Conservation (phyloP, 2,113 vertebrate species). For the Potamarius usumacintae region DNA sequence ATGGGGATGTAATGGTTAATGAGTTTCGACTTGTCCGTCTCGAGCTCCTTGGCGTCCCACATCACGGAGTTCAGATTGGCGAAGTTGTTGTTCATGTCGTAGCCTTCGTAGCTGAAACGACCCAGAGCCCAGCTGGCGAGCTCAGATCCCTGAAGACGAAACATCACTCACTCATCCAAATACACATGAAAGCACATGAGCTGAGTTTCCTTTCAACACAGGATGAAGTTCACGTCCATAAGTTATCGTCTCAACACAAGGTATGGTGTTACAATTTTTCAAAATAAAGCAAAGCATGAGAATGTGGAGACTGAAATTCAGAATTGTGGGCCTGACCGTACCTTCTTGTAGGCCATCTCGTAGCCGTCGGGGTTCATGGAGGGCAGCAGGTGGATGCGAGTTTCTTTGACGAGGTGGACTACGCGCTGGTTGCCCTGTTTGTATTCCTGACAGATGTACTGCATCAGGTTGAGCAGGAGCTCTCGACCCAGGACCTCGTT, state of each 20-base stretch:
- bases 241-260: not conserved
- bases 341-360: slow-evolving; percentile 86
- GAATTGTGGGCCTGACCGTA: slow-evolving; percentile 47
- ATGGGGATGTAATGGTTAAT: slow-evolving; percentile 89
- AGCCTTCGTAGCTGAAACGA: slow-evolving; percentile 89
- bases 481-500: slow-evolving; percentile 90
- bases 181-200: not conserved
- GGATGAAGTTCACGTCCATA: not conserved
- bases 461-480: slow-evolving; percentile 87
- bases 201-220: not conserved
- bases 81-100: slow-evolving; percentile 92
- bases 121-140: slow-evolving; percentile 86
- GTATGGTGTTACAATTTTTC: not conserved
- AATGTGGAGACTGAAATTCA: not conserved
- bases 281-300: not conserved
- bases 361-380: slow-evolving; percentile 93
- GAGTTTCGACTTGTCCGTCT: slow-evolving; percentile 79
- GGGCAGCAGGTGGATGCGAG: slow-evolving; percentile 90
- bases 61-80: slow-evolving; percentile 86
- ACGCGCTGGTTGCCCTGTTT: slow-evolving; percentile 81
- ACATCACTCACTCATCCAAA: slow-evolving; percentile 16
- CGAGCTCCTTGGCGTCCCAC: slow-evolving; percentile 87
- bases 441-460: slow-evolving; percentile 90
- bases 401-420: slow-evolving; percentile 80
- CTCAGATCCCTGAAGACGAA: slow-evolving; percentile 81